Evolutionary conservation across 2,888 invertebrate genomes (phyloP).

Genomic region (Microctonus brassicae): DNA sequence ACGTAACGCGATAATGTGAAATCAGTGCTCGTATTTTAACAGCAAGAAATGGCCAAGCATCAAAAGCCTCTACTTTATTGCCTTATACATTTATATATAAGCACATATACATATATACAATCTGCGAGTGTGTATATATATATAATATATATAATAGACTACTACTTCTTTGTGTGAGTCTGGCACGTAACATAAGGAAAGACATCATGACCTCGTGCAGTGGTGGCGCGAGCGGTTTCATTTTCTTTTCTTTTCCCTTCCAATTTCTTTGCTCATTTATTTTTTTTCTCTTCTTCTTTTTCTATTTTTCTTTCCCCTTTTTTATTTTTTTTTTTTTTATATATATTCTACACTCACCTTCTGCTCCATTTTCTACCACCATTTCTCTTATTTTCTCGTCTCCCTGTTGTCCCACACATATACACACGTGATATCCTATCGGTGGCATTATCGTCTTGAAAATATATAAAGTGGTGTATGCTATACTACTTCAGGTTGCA

Average conservation of each 20-base stretch:
- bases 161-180: background rate
- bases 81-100: background rate
- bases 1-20: slow-evolving; percentile 56
- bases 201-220: background rate
- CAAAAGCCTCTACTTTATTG: slow-evolving; percentile 31
- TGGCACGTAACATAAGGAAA: slow-evolving; percentile 16
- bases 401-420: slow-evolving; percentile 25
- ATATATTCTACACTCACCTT: background rate
- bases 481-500: slow-evolving; percentile 22
- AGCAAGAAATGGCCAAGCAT: slow-evolving; percentile 49
- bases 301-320: background rate
- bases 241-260: slow-evolving; percentile 12
- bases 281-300: background rate
- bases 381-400: slow-evolving; percentile 8
- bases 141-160: no score
- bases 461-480: slow-evolving; percentile 47
- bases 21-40: slow-evolving; percentile 56
- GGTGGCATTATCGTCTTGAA: slow-evolving; percentile 39
- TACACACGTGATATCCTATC: slow-evolving; percentile 42
- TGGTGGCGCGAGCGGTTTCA: background rate
- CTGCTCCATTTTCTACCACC: slow-evolving; percentile 6
- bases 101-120: background rate
- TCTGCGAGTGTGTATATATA: background rate
- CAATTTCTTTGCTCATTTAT: background rate
- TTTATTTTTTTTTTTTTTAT: background rate